Conservation (phyloP, 1,140 invertebrate genomes). For the Idris sp. region DNA sequence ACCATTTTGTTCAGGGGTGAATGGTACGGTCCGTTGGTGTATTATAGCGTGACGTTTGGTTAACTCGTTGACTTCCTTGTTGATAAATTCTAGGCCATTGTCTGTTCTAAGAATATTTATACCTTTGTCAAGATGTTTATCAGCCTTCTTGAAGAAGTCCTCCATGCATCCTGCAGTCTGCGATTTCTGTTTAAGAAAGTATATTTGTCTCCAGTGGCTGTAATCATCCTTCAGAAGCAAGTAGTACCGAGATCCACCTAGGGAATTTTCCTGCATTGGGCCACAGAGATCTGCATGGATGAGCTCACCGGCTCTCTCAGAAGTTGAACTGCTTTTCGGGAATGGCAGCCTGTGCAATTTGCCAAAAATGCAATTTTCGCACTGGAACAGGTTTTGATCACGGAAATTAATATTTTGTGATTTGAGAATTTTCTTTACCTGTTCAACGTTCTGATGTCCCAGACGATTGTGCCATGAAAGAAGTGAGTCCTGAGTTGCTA, state of each 20-base stretch:
- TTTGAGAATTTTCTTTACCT: too few species aligned
- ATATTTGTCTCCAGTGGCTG: constrained; percentile 62
- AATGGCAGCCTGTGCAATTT: constrained; percentile 36
- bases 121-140: constrained; percentile 14
- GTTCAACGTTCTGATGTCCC: too few species aligned
- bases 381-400: too few species aligned
- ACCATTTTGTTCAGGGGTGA: constrained; percentile 51
- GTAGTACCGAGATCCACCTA: constrained; percentile 1
- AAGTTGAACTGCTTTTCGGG: background rate
- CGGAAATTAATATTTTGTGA: too few species aligned
- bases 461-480: too few species aligned
- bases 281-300: background rate
- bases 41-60: constrained; percentile 64
- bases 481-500: too few species aligned
- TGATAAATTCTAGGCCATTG: constrained; percentile 74
- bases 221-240: constrained; percentile 50
- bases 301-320: background rate
- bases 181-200: constrained; percentile 73
- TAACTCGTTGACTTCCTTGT: constrained; percentile 65
- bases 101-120: constrained; percentile 72
- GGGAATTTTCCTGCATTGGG: background rate
- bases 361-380: constrained; percentile 13
- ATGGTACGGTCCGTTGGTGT: constrained; percentile 45
- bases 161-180: constrained; percentile 67
- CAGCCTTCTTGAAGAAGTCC: constrained; percentile 56